These are phyloP conservation scores for Parelbella ahira DNA, from an alignment of 2,888 invertebrate genomes.

Conservation along the genomic window DNA sequence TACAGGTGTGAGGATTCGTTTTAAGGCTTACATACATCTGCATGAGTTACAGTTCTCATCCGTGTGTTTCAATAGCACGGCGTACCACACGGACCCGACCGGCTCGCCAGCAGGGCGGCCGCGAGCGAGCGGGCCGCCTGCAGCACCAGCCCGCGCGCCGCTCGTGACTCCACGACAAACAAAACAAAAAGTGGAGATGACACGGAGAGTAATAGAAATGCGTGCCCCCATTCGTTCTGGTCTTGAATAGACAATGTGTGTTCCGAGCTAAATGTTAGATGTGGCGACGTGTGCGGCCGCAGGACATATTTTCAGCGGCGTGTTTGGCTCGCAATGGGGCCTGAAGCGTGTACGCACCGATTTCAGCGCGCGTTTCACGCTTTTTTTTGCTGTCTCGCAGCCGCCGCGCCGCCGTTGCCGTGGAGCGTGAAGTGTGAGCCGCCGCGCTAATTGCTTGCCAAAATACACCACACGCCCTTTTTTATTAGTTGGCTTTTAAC, in stretches of 20 bases:
- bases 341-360: constrained; percentile 65
- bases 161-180: constrained; percentile 18
- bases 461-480: too few relatives aligned
- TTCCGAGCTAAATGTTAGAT: constrained; percentile 18
- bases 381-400: constrained; percentile 49
- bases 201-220: constrained; percentile 21
- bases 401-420: constrained; percentile 46
- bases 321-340: constrained; percentile 66
- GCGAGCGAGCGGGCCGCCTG: too few relatives aligned
- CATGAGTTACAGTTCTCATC: too few relatives aligned
- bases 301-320: constrained; percentile 63
- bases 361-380: constrained; percentile 72
- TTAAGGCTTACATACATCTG: too few relatives aligned
- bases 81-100: too few relatives aligned
- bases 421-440: constrained; percentile 67
- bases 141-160: too few relatives aligned
- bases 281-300: constrained; percentile 68
- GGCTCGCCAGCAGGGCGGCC: too few relatives aligned
- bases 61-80: too few relatives aligned
- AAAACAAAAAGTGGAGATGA: constrained; percentile 19
- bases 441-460: constrained; percentile 56
- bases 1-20: too few relatives aligned
- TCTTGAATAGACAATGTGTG: constrained; percentile 23
- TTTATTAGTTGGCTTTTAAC: too few relatives aligned
- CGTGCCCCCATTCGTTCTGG: constrained; percentile 21